Conservation (phyloP, 2,888 invertebrate genomes). For the Tortricodes alternella region DNA sequence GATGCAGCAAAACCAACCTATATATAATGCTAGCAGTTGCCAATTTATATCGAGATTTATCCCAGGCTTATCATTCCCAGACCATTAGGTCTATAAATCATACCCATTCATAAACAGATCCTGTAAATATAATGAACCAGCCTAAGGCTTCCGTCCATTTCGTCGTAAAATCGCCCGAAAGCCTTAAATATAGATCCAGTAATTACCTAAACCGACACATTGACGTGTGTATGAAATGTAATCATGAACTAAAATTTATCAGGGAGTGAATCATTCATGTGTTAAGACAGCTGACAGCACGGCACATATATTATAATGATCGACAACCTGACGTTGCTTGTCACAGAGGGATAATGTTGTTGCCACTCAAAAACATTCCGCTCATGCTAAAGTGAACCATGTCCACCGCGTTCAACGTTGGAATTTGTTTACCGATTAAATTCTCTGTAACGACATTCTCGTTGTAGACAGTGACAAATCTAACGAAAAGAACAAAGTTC, state of each 20-base stretch:
- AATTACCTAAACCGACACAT: constrained; percentile 80
- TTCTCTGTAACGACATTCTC: constrained; percentile 51
- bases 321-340: constrained; percentile 80
- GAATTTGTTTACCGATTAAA: constrained; percentile 33
- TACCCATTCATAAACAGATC: constrained; percentile 57
- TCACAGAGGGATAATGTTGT: constrained; percentile 81
- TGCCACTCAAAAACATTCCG: constrained; percentile 56
- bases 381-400: constrained; percentile 40
- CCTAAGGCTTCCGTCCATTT: constrained; percentile 60
- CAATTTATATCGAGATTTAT: constrained; percentile 39
- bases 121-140: constrained; percentile 63
- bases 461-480: constrained; percentile 55
- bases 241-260: constrained; percentile 83
- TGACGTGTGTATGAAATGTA: constrained; percentile 80
- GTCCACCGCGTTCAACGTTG: constrained; percentile 32
- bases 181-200: constrained; percentile 66
- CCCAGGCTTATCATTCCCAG: constrained; percentile 69
- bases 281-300: constrained; percentile 80
- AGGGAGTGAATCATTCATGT: constrained; percentile 82
- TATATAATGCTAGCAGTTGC: neutral
- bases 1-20: neutral
- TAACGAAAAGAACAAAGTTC: constrained; percentile 77
- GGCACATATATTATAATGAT: constrained; percentile 82
- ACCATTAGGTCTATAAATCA: constrained; percentile 69
- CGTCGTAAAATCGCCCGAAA: constrained; percentile 65